phyloP scores from a whole-genome alignment of 2,888 invertebrate genomes.

The Eumerus sabulonum region DNA sequence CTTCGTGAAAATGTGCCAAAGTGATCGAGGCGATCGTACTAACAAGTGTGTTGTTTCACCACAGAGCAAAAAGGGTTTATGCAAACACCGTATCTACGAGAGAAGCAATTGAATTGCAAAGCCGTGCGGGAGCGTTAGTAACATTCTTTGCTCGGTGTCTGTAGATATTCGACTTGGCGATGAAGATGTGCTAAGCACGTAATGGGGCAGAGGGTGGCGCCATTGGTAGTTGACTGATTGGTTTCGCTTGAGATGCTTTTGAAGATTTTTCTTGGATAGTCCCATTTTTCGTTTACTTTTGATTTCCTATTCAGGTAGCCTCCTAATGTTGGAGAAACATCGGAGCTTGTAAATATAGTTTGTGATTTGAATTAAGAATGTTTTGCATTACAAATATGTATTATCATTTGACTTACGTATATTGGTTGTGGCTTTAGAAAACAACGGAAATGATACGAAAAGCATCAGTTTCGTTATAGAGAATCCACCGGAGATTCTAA shows the following conservation, averaged over 20 bases:
- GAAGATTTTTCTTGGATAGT: background rate
- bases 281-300: slow-evolving; percentile 6
- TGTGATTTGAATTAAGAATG: too few species aligned
- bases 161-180: slow-evolving; percentile 10
- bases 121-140: slow-evolving; percentile 34
- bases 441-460: too few species aligned
- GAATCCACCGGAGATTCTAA: too few species aligned
- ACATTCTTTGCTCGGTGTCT: slow-evolving; percentile 18
- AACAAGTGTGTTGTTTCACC: background rate
- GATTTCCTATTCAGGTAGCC: slow-evolving; percentile 4
- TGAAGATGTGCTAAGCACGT: background rate
- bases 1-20: slow-evolving; percentile 24
- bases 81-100: slow-evolving; percentile 41
- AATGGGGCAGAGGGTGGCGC: background rate
- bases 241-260: slow-evolving; percentile 24
- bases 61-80: slow-evolving; percentile 48
- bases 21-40: background rate
- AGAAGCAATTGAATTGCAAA: slow-evolving; percentile 43
- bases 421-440: too few species aligned
- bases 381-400: too few species aligned
- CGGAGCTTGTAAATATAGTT: too few species aligned
- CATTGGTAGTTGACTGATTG: slow-evolving; percentile 11
- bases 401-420: too few species aligned
- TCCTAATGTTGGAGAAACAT: too few species aligned
- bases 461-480: too few species aligned